Evolutionary conservation across 1,140 invertebrate genomes (phyloP).

Genomic region (Venturia canescens): DNA sequence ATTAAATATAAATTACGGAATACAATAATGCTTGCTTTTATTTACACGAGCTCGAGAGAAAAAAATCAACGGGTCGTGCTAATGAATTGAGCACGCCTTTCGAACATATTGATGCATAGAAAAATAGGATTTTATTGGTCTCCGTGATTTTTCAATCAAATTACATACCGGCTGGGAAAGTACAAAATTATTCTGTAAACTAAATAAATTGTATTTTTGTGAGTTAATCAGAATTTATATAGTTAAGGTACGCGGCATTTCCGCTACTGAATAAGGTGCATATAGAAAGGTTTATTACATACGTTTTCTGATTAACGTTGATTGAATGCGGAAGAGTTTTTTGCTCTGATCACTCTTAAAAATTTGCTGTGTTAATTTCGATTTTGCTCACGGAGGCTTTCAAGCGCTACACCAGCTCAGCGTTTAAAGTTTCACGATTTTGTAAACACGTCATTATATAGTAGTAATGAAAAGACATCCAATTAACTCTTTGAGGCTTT

Average conservation of each 20-base stretch:
- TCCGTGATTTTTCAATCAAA: background rate
- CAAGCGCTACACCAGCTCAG: background rate
- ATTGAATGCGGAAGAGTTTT: background rate
- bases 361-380: background rate
- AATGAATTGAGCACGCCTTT: too few relatives aligned
- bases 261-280: background rate
- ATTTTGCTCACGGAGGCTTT: background rate
- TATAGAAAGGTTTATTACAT: background rate
- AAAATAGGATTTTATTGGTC: background rate
- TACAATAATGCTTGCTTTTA: too few relatives aligned
- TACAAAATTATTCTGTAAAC: background rate
- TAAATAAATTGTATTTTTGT: background rate
- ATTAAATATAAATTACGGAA: too few relatives aligned
- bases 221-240: background rate
- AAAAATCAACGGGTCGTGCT: too few relatives aligned
- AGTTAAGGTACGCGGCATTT: background rate
- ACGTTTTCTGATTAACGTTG: background rate
- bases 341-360: background rate
- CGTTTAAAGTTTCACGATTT: slow-evolving; percentile 2
- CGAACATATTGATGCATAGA: too few relatives aligned
- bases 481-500: slow-evolving; percentile 26
- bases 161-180: background rate
- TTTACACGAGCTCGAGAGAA: too few relatives aligned
- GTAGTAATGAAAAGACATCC: background rate
- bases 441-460: slow-evolving; percentile 25